Conservation (phyloP, 2,888 invertebrate species). For the Malthinus flaveolus region DNA sequence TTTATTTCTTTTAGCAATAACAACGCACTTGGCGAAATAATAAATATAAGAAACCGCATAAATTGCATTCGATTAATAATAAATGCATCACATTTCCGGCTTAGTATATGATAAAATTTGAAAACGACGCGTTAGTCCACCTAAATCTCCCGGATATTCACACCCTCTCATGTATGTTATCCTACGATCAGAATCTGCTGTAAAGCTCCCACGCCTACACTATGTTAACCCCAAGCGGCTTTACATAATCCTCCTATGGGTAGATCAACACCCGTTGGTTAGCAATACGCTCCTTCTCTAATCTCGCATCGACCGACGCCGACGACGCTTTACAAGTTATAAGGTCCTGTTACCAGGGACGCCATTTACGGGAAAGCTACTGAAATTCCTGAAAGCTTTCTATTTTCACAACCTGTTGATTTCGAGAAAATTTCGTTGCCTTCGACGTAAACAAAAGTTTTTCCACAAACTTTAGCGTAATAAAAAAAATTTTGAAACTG, state of each 20-base stretch:
- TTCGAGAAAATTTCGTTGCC: too few relatives aligned
- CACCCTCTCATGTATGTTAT: conserved; percentile 17
- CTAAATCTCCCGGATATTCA: neutral
- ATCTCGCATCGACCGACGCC: conserved; percentile 40
- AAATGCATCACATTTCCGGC: neutral
- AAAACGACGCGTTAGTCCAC: neutral
- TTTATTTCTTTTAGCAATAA: too few relatives aligned
- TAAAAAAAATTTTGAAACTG: too few relatives aligned
- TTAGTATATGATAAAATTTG: neutral
- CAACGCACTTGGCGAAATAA: too few relatives aligned
- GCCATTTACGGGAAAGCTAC: conserved; percentile 43
- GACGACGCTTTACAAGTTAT: conserved; percentile 38
- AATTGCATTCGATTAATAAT: neutral
- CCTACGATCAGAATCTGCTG: conserved; percentile 26
- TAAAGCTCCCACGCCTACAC: conserved; percentile 30
- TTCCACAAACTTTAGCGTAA: too few relatives aligned
- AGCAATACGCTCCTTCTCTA: conserved; percentile 28
- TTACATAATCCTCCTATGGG: conserved; percentile 29
- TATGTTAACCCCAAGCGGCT: conserved; percentile 15
- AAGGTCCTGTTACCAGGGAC: conserved; percentile 37
- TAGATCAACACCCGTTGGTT: conserved; percentile 29
- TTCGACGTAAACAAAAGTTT: neutral
- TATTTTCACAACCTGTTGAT: conserved; percentile 26
- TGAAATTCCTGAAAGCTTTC: conserved; percentile 21
- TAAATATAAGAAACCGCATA: too few relatives aligned